Evolutionary conservation across 92 coral and sea anemone genomes (phyloP), one percentile per base, ranked within the genome.

Genomic region (Heliopora coerulea): DNA sequence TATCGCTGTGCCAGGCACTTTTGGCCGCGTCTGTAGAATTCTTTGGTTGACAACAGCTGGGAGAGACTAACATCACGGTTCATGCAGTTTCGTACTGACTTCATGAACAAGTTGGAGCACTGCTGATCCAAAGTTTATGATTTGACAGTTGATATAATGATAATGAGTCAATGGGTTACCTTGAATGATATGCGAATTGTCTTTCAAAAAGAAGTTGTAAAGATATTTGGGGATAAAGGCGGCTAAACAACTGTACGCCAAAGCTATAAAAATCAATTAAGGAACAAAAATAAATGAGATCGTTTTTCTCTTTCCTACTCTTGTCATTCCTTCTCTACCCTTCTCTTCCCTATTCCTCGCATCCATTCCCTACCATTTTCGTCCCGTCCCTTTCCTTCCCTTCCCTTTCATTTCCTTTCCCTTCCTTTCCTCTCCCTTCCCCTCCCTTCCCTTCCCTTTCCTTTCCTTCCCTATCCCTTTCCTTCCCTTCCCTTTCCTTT

Each of bases 131-230:
- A n/a, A n/a, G n/a, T n/a, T n/a, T n/a, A n/a, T n/a, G n/a, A n/a
- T n/a, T n/a, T n/a, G n/a, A n/a, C n/a, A n/a, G n/a, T n/a, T n/a
- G n/a, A n/a, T n/a, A n/a, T n/a, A n/a, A n/a, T n/a, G n/a, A 25
- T 31, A 20, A 5, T 29, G 15, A 3, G 25, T 23, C 11, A 42
- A 65, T 2, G 21, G 31, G 79, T 34, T 32, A 93, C 99, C 99
- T 90, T 90, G 96, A 40, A 95, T 95, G 67, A 95, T 82, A 29
- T 88, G 89, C 23, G 99, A 93, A 78, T 95, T 95, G 85, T 95
- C 99, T 70, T 88, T 95, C 62, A 87, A 80, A 61, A 95, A 95
- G 80, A 95, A 95, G 80, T 95, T 82, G 83, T 86, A 77, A 77
- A 95, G 80, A 50, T 95, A 95, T 67, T 90, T 95, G 61, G 99